These are phyloP conservation scores for Pemphigus obesinymphae DNA, from an alignment of 1,140 invertebrate genomes.

Conservation along the genomic window DNA sequence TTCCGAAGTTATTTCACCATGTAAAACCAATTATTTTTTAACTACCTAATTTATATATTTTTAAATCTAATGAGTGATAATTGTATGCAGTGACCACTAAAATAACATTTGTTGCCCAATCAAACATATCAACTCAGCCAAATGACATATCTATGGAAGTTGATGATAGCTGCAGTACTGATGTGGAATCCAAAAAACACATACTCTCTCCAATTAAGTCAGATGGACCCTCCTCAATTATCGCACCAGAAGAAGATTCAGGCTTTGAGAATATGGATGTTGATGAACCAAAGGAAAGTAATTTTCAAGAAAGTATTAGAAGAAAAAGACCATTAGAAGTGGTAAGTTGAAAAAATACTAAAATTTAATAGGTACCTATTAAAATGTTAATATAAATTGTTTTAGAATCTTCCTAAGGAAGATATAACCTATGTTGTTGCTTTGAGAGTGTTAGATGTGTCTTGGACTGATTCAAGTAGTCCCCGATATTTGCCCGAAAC, in stretches of 20 bases:
- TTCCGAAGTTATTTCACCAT: conserved; percentile 41
- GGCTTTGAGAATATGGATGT: conserved; percentile 74
- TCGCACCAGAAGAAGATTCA: conserved; percentile 61
- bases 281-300: conserved; percentile 52
- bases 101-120: conserved; percentile 48
- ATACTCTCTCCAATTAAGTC: conserved; percentile 49
- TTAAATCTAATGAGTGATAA: conserved; percentile 33
- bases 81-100: conserved; percentile 42
- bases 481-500: conserved; percentile 59
- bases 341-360: neutral
- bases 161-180: conserved; percentile 46
- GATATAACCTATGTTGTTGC: conserved; percentile 51
- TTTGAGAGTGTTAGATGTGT: conserved; percentile 61
- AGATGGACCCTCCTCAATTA: neutral
- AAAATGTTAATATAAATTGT: neutral
- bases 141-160: conserved; percentile 55
- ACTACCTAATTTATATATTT: conserved; percentile 43
- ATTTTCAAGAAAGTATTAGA: conserved; percentile 13
- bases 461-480: conserved; percentile 62
- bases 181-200: conserved; percentile 43
- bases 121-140: conserved; percentile 59
- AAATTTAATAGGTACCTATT: neutral
- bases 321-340: conserved; percentile 28
- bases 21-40: conserved; percentile 47
- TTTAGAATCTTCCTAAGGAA: conserved; percentile 1